Conservation (phyloP, 92 coral and sea anemone genomes). For the Galaxea fascicularis region DNA sequence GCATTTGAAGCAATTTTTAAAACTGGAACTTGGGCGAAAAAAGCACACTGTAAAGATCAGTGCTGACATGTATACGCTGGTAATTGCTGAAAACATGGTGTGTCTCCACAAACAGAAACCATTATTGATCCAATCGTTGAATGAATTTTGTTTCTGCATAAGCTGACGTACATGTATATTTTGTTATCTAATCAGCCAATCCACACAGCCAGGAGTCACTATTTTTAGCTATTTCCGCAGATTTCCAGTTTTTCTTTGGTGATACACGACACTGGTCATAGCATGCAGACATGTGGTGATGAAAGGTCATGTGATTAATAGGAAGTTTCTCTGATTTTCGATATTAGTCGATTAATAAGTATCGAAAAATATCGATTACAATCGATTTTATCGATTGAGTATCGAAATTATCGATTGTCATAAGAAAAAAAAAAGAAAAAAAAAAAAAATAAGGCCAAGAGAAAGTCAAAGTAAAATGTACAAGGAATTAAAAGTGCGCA, state of each 20-base stretch:
- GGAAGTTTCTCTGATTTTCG: too few relatives aligned
- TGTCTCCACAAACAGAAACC: constrained; percentile 1
- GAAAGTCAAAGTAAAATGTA: too few relatives aligned
- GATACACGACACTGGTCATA: background rate
- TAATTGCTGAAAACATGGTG: background rate
- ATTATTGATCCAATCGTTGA: background rate
- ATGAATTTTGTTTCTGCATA: background rate
- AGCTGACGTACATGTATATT: too few relatives aligned
- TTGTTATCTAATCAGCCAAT: background rate
- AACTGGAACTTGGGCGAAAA: background rate
- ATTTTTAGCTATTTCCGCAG: constrained; percentile 5
- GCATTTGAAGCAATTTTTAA: too few relatives aligned
- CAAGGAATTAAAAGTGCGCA: too few relatives aligned
- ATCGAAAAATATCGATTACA: too few relatives aligned
- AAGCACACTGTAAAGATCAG: background rate
- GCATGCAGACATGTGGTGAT: constrained; percentile 2
- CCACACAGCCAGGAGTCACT: background rate
- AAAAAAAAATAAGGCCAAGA: too few relatives aligned
- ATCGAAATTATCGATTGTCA: too few relatives aligned
- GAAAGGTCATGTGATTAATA: background rate
- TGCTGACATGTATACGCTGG: background rate
- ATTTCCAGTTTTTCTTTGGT: too few relatives aligned
- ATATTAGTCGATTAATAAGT: too few relatives aligned
- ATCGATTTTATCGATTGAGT: too few relatives aligned
- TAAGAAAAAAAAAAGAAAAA: too few relatives aligned